phyloP scores from a whole-genome alignment of 2,888 invertebrate genomes.

The Desoria tigrina region DNA sequence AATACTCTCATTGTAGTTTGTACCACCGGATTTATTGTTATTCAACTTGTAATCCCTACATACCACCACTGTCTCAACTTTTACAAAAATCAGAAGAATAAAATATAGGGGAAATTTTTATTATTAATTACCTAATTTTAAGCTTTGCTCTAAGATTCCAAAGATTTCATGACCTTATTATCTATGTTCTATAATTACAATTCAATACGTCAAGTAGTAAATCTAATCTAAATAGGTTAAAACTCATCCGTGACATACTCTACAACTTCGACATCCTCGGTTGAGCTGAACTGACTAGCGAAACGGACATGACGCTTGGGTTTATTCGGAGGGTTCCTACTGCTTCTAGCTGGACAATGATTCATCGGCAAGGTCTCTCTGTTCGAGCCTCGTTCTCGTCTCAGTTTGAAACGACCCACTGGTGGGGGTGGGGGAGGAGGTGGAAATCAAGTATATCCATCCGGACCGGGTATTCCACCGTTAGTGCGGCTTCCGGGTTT shows the following conservation, averaged over 20 bases:
- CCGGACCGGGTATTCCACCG: conserved; percentile 42
- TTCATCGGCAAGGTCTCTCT: background rate
- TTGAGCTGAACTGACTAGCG: conserved; percentile 31
- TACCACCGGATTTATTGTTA: no score
- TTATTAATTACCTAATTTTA: no score
- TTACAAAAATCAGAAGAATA: no score
- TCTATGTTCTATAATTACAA: no score
- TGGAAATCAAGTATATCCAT: conserved; percentile 48
- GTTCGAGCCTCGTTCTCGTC: background rate
- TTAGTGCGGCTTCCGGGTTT: conserved; percentile 36
- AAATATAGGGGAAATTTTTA: no score
- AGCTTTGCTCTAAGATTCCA: no score
- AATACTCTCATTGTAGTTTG: no score
- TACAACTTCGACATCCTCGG: conserved; percentile 44
- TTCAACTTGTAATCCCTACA: no score
- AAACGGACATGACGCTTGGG: conserved; percentile 46
- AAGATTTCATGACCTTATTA: no score
- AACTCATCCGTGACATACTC: conserved; percentile 43
- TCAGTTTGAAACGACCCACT: background rate
- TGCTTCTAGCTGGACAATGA: background rate
- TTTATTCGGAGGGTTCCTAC: conserved; percentile 12
- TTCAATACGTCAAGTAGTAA: no score
- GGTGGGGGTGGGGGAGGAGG: conserved; percentile 18
- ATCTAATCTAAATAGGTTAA: conserved; percentile 13
- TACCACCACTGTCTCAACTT: no score